Conservation (phyloP, 2,797 vertebrate genomes). For the Botia kubotai region DNA sequence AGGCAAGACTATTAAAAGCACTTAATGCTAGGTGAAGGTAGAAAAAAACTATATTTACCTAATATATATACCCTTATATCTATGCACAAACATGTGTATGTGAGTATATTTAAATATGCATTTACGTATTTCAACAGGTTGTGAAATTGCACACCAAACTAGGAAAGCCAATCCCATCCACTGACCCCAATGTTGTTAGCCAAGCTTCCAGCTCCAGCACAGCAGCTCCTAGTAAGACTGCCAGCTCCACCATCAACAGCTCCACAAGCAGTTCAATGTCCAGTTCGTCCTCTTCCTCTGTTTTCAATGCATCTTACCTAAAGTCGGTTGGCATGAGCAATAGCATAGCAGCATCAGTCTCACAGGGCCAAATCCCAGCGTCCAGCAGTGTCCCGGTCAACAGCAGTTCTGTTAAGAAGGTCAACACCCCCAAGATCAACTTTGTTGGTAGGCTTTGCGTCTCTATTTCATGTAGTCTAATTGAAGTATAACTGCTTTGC, state of each 20-base stretch:
- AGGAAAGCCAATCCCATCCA: slow-evolving; percentile 97
- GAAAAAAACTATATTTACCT: too few species aligned
- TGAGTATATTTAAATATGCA: background rate
- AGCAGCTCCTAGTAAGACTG: slow-evolving; percentile 82
- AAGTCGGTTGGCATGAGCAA: slow-evolving; percentile 82
- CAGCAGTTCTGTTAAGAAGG: slow-evolving; percentile 86
- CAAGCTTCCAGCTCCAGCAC: slow-evolving; percentile 86
- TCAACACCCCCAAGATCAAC: slow-evolving; percentile 94
- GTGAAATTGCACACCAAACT: slow-evolving; percentile 98
- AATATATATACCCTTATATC: too few species aligned
- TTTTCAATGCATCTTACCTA: slow-evolving; percentile 78
- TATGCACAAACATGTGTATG: too few species aligned
- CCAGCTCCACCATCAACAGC: slow-evolving; percentile 79
- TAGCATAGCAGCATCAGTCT: slow-evolving; percentile 62
- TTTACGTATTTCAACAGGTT: slow-evolving; percentile 76
- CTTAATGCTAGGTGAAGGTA: too few species aligned
- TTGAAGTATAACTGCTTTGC: background rate
- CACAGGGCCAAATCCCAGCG: slow-evolving; percentile 75
- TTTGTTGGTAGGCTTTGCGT: slow-evolving; percentile 88
- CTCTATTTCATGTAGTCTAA: background rate
- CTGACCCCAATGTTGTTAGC: slow-evolving; percentile 93
- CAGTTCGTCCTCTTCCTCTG: slow-evolving; percentile 74
- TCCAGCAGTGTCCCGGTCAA: slow-evolving; percentile 66
- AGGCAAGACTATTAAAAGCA: too few species aligned
- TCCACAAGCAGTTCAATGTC: slow-evolving; percentile 78